phyloP scores from a whole-genome alignment of 2,888 invertebrate species.

The Pseudococcus viburni region DNA sequence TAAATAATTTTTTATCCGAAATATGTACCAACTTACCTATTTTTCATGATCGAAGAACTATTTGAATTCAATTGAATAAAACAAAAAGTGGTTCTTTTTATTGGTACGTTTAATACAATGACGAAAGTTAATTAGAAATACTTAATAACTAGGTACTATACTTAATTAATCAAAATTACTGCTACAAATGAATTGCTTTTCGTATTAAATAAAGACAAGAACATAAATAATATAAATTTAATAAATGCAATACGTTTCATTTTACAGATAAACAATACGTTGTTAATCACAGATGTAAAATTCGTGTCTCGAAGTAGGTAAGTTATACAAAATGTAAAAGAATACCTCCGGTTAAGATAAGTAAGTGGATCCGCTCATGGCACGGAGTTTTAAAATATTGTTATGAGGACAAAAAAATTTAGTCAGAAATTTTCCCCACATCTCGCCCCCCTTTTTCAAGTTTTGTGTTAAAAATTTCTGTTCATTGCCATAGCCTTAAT shows the following conservation, averaged over 20 bases:
- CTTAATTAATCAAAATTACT: not conserved
- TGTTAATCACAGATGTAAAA: constrained; percentile 30
- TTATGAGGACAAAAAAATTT: too few relatives aligned
- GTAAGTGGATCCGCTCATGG: too few relatives aligned
- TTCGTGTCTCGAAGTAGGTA: not conserved
- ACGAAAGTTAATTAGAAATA: not conserved
- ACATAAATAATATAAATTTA: constrained; percentile 9
- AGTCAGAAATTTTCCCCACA: too few relatives aligned
- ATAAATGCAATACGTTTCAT: constrained; percentile 39
- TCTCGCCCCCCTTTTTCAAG: too few relatives aligned
- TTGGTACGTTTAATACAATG: constrained; percentile 24
- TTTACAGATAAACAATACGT: not conserved
- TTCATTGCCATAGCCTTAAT: too few relatives aligned
- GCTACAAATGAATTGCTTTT: not conserved
- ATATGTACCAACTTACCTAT: too few relatives aligned
- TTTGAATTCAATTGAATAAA: too few relatives aligned
- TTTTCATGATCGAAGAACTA: too few relatives aligned
- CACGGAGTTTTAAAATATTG: too few relatives aligned
- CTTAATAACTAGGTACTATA: not conserved
- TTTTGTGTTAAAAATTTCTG: too few relatives aligned
- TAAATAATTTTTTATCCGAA: too few relatives aligned
- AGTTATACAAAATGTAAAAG: not conserved
- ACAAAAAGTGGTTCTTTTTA: not conserved
- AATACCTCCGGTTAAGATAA: not conserved
- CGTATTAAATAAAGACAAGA: not conserved